A percentile compares a stretch with the other conserved stretches of the same genome.
Conservation (phyloP, 2,113 vertebrate species). For the Seriola dumerili region DNA sequence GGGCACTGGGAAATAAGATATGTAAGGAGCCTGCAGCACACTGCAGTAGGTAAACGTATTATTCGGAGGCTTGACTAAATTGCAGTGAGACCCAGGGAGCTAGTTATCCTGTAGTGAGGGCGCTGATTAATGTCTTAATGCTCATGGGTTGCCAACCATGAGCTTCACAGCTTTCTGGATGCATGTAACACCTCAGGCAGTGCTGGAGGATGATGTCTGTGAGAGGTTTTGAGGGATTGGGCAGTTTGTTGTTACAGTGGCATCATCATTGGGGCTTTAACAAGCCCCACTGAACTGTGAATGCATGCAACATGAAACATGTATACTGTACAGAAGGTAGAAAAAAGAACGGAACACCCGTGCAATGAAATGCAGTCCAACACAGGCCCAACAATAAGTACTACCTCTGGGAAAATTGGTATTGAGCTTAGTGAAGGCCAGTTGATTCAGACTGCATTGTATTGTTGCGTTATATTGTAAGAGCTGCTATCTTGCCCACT, state of each 20-base stretch:
- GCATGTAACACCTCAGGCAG: conserved; percentile 14
- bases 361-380: not conserved
- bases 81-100: conserved; percentile 78
- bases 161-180: conserved; percentile 46
- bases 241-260: not conserved
- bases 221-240: conserved; percentile 31
- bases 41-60: conserved; percentile 68
- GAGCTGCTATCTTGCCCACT: not conserved
- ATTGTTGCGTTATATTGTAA: not conserved
- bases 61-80: conserved; percentile 73
- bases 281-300: conserved; percentile 7
- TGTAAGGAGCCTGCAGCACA: conserved; percentile 57
- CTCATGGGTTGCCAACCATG: conserved; percentile 53
- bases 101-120: conserved; percentile 66
- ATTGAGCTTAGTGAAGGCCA: not conserved
- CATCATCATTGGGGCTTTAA: not conserved
- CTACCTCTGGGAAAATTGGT: not conserved
- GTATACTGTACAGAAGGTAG: not conserved
- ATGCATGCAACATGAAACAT: conserved; percentile 7
- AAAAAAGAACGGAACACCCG: not conserved
- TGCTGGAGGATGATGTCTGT: conserved; percentile 26
- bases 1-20: conserved; percentile 76
- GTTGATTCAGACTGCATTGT: not conserved
- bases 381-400: not conserved
- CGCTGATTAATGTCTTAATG: conserved; percentile 72